Evolutionary conservation across 53 echinoderm and acorn worm species (phyloP).

Genomic region (Hippasteria phrygiana): DNA sequence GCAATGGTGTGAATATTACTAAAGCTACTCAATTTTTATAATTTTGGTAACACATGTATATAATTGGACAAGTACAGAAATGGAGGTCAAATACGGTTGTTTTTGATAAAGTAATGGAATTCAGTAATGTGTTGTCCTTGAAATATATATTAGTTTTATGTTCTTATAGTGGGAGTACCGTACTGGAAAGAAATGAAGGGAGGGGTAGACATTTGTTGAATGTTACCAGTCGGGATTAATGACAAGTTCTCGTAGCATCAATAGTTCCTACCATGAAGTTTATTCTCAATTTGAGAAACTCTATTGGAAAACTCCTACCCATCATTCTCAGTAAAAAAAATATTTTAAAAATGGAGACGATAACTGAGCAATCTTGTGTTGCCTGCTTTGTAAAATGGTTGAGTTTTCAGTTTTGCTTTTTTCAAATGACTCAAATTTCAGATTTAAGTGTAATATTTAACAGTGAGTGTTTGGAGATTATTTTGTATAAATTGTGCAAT

Average conservation of each 20-base stretch:
- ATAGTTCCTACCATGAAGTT: not conserved
- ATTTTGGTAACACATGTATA: conserved; percentile 6
- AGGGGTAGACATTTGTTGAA: too few relatives aligned
- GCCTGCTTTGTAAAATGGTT: not conserved
- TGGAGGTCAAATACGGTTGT: too few relatives aligned
- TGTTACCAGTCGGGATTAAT: too few relatives aligned
- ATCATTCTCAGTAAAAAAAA: not conserved
- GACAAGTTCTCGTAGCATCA: not conserved
- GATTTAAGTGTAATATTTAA: not conserved
- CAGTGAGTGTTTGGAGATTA: not conserved
- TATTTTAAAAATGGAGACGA: not conserved
- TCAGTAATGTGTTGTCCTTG: too few relatives aligned
- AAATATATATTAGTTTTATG: too few relatives aligned
- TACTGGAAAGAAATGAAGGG: too few relatives aligned
- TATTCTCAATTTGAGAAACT: not conserved
- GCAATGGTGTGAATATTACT: not conserved
- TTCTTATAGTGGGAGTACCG: too few relatives aligned
- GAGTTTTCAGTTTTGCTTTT: not conserved
- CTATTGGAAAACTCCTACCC: not conserved
- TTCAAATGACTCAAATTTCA: not conserved
- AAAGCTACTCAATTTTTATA: not conserved
- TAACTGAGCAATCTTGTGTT: not conserved
- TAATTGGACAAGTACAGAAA: too few relatives aligned
- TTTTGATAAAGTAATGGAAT: too few relatives aligned
- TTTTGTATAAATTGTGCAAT: conserved; percentile 66